phyloP scores from a whole-genome alignment of 2,888 invertebrate species.

The Silvanus unidentatus region DNA sequence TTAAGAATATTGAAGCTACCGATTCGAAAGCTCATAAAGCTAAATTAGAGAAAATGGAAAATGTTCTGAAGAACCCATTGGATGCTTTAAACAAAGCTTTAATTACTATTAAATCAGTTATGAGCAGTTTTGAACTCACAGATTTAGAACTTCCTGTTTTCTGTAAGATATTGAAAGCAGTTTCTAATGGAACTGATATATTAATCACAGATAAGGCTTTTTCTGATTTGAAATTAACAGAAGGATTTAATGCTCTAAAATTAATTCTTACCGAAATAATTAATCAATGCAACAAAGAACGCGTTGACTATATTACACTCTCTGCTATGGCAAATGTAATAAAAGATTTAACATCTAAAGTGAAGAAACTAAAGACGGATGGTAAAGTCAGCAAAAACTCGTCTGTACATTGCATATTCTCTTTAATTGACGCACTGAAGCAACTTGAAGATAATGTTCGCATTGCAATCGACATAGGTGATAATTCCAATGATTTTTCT shows the following conservation, averaged over 20 bases:
- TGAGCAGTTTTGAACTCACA: conserved; percentile 19
- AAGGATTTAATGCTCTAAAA: conserved; percentile 10
- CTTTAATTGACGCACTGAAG: conserved; percentile 14
- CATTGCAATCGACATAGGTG: conserved; percentile 22
- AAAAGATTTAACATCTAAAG: conserved; percentile 8
- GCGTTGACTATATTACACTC: conserved; percentile 23
- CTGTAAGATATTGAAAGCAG: conserved; percentile 11
- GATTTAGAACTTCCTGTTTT: conserved; percentile 3
- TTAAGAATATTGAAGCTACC: conserved; percentile 9
- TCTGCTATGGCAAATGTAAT: conserved; percentile 15
- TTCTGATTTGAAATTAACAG: conserved; percentile 10
- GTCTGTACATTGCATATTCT: conserved; percentile 13
- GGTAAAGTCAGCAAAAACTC: conserved; percentile 7
- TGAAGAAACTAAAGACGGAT: conserved; percentile 9
- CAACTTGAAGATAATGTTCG: conserved; percentile 21
- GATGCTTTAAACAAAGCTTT: conserved; percentile 16
- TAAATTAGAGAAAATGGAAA: background rate
- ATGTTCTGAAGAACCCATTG: conserved; percentile 1
- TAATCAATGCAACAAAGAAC: conserved; percentile 23
- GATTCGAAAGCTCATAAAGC: background rate
- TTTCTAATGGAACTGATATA: conserved; percentile 14
- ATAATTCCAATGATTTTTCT: conserved; percentile 25
- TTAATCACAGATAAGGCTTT: conserved; percentile 16
- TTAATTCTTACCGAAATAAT: conserved; percentile 13
- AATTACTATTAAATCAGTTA: conserved; percentile 18